Conservation (phyloP, 2,888 invertebrate genomes). For the Laspeyria flexula region DNA sequence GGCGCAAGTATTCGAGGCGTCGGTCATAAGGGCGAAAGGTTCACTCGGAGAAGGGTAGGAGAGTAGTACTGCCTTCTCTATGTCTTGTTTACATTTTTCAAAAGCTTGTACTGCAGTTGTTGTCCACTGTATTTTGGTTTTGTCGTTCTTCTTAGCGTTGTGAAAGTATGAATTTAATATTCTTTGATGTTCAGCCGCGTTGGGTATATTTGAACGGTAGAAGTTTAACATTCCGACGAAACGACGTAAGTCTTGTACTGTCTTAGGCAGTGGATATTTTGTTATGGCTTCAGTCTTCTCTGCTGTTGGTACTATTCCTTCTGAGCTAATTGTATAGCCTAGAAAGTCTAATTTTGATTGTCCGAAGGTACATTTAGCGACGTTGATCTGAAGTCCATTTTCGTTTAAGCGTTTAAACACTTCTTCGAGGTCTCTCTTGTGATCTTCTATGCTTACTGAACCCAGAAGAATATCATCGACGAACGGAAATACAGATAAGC, state of each 20-base stretch:
- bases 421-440: too few species aligned
- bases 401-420: too few species aligned
- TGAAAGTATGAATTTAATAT: conserved; percentile 27
- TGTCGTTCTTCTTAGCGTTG: conserved; percentile 28
- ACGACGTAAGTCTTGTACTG: conserved; percentile 14
- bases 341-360: too few species aligned
- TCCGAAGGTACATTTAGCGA: too few species aligned
- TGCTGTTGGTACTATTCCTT: neutral
- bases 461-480: too few species aligned
- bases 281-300: neutral
- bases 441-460: too few species aligned
- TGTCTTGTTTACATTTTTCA: too few species aligned
- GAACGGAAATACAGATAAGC: too few species aligned
- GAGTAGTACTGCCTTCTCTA: conserved; percentile 16
- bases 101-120: too few species aligned
- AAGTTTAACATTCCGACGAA: conserved; percentile 22
- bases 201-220: conserved; percentile 29
- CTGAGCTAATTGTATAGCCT: neutral
- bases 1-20: conserved; percentile 26
- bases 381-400: too few species aligned
- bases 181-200: conserved; percentile 17
- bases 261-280: neutral
- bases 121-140: conserved; percentile 26
- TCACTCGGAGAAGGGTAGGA: conserved; percentile 11
- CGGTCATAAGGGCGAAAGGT: conserved; percentile 19